Base-by-base conservation (phyloP, 2,113 vertebrate genomes). In the Syngnathus floridae region DNA sequence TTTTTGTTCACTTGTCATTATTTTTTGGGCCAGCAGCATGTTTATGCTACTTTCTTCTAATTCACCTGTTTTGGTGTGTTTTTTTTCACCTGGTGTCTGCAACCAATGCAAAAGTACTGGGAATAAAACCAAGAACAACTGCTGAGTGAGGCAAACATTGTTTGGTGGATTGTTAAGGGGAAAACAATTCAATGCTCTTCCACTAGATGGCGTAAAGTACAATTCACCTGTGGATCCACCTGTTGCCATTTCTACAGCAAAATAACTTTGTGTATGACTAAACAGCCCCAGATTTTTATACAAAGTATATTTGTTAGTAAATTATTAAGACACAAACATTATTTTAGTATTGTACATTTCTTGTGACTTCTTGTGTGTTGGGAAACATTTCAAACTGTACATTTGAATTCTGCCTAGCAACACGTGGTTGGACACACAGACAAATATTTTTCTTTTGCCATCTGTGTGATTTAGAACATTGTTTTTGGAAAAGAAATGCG, bases 71-170 rank as follows among this genome's bases (percentile, higher is more conserved):
- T 31, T 56, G 67, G 73, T 66, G 67, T 73, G 71, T 4, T 46
- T 36, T 58, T 61, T 37, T 63, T 65, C 52, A 73, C 62, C 64
- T 65, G 60, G 57, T 51, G 48, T 51, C 48, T 9, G 19, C 48
- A 46, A 51, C 77, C 71, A 82, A 72, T 75, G 37, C 48, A n/a
- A 49, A 62, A 16, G 59, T 71, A 78, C 79, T 78, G 68, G 71
- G 66, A 88, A 74, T 38, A 36, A 63, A 70, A 79, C 75, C 70
- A 85, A 74, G 68, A 85, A 74, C 66, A 75, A 45, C 65, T 80
- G 75, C 71, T 74, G 69, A 79, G 59, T 69, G 61, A 59, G 70
- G 52, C 35, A 37, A 73, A 73, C 55, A 21, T 46, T 59, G n/a
- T 14, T 46, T 54, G 45, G 19, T 26, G 11, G 48, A 12, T 31